Evolutionary conservation across 2,888 invertebrate species (phyloP), one percentile per base, ranked within the genome.

Genomic region (Metallyticus violacea): DNA sequence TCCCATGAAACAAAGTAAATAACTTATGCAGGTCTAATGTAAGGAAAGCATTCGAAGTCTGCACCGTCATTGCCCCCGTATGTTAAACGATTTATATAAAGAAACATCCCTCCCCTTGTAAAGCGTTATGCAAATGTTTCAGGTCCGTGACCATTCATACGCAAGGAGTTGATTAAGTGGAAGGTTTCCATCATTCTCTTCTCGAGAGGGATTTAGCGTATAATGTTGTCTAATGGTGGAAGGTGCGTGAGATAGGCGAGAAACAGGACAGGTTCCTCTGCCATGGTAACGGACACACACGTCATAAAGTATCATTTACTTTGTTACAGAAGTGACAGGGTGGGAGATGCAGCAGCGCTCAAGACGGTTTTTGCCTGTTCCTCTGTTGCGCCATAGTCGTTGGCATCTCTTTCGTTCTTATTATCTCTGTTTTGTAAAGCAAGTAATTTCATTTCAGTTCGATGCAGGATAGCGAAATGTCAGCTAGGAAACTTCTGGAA

Each of bases 151-250:
- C 88, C 85, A 83, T 87, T 85, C 87, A 87, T 85, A 87, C 79
- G 76, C 79, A 40, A 86, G 84, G 86, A 88, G 88, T 88, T 88
- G 88, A 88, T 88, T 88, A 88, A 88, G 88, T 88, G 86, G 86
- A 88, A 85, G 85, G 30, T 30, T 85, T 86, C 80, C 85, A 76
- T 85, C 86, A 86, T 81, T 81, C 81, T 77, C 86, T 79, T 83
- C 82, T 83, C 40, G 85, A 87, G 87, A 85, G 86, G 87, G 87
- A 81, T 87, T 81, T 85, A 80, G 78, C 77, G 87, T 30, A 83
- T 83, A 77, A 83, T 83, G 28, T n/a, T 83, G 85, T 77, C 76
- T 85, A 80, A 85, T 85, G 85, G 79, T 77, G 27, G 79, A 22
- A 79, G 76, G 27, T 85, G 30, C 85, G 80, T 62, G 85, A 81